Evolutionary conservation across 2,797 vertebrate species (phyloP).

Genomic region (Syncerus caffer): DNA sequence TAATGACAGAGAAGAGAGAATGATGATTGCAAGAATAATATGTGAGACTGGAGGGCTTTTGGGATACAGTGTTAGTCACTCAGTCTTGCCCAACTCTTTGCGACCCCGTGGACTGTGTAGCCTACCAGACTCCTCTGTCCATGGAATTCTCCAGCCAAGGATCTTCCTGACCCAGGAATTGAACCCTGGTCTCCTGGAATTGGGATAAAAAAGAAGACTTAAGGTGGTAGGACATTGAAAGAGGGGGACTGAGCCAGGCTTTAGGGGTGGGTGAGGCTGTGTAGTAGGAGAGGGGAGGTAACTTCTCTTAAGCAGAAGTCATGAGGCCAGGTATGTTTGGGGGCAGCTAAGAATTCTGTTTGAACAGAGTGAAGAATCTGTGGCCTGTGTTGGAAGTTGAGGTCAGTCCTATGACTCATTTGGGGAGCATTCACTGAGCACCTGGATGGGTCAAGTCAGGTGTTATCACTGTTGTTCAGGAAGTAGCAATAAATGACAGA

Average conservation of each 20-base stretch:
- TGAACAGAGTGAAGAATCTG: neutral
- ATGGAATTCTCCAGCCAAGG: neutral
- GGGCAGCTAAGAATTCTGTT: neutral
- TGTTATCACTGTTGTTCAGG: neutral
- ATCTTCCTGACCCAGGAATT: neutral
- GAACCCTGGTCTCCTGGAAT: neutral
- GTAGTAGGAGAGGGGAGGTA: neutral
- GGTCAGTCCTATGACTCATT: neutral
- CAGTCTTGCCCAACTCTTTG: neutral
- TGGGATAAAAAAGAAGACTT: neutral
- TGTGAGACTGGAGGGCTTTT: neutral
- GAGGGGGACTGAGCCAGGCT: neutral
- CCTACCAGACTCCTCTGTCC: neutral
- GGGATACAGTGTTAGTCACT: neutral
- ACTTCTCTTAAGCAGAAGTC: neutral
- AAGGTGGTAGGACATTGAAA: neutral
- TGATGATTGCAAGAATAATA: neutral
- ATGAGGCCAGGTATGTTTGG: neutral
- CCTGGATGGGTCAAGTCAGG: neutral
- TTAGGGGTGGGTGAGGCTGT: too few relatives aligned
- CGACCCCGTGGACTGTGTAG: neutral
- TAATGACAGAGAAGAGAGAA: neutral
- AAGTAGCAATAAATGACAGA: neutral
- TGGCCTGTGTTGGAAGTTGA: neutral
- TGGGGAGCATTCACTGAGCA: neutral